Base-by-base conservation (phyloP, 2,888 invertebrate species). In the Hololepta plana region DNA sequence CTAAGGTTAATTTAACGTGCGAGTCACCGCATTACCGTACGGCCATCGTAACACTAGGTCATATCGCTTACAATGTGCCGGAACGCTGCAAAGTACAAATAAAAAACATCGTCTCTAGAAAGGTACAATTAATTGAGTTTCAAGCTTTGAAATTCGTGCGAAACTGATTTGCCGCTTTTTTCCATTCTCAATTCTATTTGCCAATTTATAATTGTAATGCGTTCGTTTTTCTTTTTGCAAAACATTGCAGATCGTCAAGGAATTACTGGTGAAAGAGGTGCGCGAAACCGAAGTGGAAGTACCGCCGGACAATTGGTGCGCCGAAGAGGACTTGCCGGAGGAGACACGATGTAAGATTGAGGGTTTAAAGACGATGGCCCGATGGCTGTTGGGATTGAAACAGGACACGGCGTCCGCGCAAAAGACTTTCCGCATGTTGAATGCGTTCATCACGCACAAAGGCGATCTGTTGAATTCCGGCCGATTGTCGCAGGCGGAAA, bases 291-390 rank as follows among this genome's bases (percentile, higher is more conserved):
- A 49, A 24, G 46, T 51, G 26, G 60, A 63, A 1, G 57, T 54
- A 1, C 70, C 70, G 20, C n/a, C n/a, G n/a, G n/a, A n/a, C n/a
- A n/a, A n/a, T n/a, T 93, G 93, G 93, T 87, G 87, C 49, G 53
- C 67, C 1, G 87, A 90, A 46, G 77, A 82, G 3, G 71, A 81
- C 27, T 59, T 95, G 13, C 88, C 91, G 0, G 80, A 84, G 40
- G 90, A 90, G 51, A 91, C 91, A 0, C 63, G 77, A 19, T 85
- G 85, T 57, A 90, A 91, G 60, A 69, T 93, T 32, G 90, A 91
- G 53, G 93, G 85, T 0, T 67, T 95, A 43, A 96, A 96, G 55
- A 77, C 91, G 34, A 88, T 96, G 79, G 91, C 91, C 1, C 71
- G 95, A 23, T 95, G 95, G 93, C 59, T 95, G 20, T 59, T 91